phyloP scores from a whole-genome alignment of 2,797 vertebrate species.

The Urosaurus nigricauda region DNA sequence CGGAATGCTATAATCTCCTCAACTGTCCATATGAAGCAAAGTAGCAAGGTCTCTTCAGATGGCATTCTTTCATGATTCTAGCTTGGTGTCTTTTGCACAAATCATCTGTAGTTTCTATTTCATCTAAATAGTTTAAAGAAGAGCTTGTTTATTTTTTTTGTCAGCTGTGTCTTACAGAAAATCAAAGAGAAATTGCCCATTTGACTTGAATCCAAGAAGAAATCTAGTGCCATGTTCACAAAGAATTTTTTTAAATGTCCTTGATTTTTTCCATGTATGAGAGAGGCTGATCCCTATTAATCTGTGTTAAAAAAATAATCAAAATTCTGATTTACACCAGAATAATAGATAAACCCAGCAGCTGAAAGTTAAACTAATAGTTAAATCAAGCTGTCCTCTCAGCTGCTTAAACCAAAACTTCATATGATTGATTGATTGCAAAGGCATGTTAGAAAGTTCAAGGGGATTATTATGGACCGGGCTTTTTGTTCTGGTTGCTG shows the following conservation, averaged over 20 bases:
- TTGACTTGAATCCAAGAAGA: background rate
- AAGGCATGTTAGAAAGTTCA: slow-evolving; percentile 49
- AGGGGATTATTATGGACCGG: slow-evolving; percentile 26
- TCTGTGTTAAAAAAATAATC: slow-evolving; percentile 6
- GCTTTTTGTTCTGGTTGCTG: slow-evolving; percentile 41
- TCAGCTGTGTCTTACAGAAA: background rate
- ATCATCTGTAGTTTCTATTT: background rate
- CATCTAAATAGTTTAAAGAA: slow-evolving; percentile 4
- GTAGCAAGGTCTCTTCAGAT: slow-evolving; percentile 14
- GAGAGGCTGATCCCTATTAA: background rate
- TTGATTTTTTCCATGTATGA: background rate
- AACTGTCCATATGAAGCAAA: background rate
- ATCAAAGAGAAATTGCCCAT: background rate
- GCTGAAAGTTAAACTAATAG: background rate
- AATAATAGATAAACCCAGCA: slow-evolving; percentile 18
- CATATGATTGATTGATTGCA: slow-evolving; percentile 8
- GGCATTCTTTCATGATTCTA: background rate
- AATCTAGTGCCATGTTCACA: background rate
- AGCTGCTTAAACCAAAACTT: slow-evolving; percentile 36
- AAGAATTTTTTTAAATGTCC: fast-evolving
- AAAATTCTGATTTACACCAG: background rate
- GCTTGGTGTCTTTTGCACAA: background rate
- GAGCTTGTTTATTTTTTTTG: slow-evolving; percentile 1
- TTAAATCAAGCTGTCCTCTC: slow-evolving; percentile 10
- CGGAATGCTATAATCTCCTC: fast-evolving